A percentile compares a stretch with the other conserved stretches of the same genome.
These are phyloP conservation scores for Turnix velox DNA, from an alignment of 2,113 vertebrate genomes.

Conservation along the genomic window DNA sequence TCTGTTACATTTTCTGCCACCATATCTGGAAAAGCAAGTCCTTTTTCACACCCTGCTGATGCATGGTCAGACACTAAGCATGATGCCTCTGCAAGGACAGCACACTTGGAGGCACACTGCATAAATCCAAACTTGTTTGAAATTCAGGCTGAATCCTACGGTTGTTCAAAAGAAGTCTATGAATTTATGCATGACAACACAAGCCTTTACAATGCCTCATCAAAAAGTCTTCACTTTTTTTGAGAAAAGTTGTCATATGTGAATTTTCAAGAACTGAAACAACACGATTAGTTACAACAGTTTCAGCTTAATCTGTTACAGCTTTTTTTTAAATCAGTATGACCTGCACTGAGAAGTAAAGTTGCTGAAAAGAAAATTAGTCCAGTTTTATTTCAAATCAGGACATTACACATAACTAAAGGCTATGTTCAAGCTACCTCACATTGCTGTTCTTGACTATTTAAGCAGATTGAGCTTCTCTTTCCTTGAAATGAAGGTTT, in stretches of 20 bases:
- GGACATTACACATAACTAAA: background rate
- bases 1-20: background rate
- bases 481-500: background rate
- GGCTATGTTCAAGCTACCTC: background rate
- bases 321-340: background rate
- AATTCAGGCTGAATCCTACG: background rate
- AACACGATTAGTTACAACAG: background rate
- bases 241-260: background rate
- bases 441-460: background rate
- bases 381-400: background rate
- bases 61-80: background rate
- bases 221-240: background rate
- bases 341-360: background rate
- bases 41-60: background rate
- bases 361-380: background rate
- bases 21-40: background rate
- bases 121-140: background rate
- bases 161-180: background rate
- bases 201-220: background rate
- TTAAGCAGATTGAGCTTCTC: background rate
- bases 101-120: rapidly evolving
- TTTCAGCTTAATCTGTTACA: background rate
- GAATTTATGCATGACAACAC: background rate
- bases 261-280: background rate
- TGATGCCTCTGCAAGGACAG: background rate